Evolutionary conservation across 1,140 invertebrate species (phyloP), one percentile per base, ranked within the genome.

Genomic region (Drosophila lini): DNA sequence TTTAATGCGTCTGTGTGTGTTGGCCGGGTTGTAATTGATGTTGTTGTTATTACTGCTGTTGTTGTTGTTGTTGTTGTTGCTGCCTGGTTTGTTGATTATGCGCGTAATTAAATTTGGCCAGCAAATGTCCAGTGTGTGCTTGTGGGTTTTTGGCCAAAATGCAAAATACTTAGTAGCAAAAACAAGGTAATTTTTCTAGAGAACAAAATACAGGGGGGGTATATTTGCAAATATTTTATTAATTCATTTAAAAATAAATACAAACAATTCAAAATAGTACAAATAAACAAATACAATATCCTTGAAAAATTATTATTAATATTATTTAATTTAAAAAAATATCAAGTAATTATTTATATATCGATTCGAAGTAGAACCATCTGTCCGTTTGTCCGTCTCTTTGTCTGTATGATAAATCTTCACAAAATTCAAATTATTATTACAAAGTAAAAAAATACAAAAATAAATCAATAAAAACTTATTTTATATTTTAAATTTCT

Each of bases 51-150:
- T 38, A 13, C 4, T 55, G 73, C 52, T 31, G 38, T 59, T 50
- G 69, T 75, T 36, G 44, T 59, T 50, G 60, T 75, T 36, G 44
- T 74, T 75, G 73, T n/a, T 42, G 60, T 11, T 64, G 52, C 45
- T 62, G 71, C 31, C 62, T 52, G 74, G 76, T 36, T 67, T 59
- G 74, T 80, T 71, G 65, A 76, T 81, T 81, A 81, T 81, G 61
- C 58, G 62, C 71, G 77, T 81, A 81, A 81, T 81, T 81, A 85
- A 85, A 85, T 85, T 85, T 85, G 68, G 60, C 61, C 64, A 70
- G 62, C 78, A 10, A 59, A 84, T 81, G 70, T 85, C 45, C 41
- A 25, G 19, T 3, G 52, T 55, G 52, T 53, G 28, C 63, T 28
- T 28, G 47, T 48, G 15, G 47, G 22, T 70, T 80, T 80, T 76